phyloP scores from a whole-genome alignment of 2,113 vertebrate species.

The Anolis carolinensis region DNA sequence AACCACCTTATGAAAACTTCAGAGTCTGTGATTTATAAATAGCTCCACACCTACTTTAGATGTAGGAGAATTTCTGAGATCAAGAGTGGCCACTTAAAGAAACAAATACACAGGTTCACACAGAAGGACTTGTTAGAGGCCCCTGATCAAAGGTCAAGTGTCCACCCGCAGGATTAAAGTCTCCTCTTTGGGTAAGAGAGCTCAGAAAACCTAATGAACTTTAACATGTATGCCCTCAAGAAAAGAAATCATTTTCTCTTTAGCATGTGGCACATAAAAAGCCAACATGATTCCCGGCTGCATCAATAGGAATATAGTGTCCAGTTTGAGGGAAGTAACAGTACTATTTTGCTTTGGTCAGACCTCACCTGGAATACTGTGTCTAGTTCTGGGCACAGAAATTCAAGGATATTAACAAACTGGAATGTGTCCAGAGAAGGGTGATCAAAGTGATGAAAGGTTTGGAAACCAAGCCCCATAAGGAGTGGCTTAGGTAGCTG shows the following conservation, averaged over 20 bases:
- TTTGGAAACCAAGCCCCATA: no score
- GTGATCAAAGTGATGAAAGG: no score
- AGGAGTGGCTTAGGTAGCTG: no score
- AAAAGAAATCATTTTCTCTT: slow-evolving; percentile 11
- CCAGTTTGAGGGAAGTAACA: no score
- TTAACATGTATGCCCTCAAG: slow-evolving; percentile 53
- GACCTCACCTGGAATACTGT: no score
- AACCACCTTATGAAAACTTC: slow-evolving; percentile 77
- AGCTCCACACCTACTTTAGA: slow-evolving; percentile 69
- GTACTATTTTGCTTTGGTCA: no score
- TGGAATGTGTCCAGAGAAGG: no score
- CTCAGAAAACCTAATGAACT: neutral
- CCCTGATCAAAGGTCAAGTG: slow-evolving; percentile 50
- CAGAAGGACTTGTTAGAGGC: slow-evolving; percentile 50
- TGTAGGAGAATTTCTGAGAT: slow-evolving; percentile 56
- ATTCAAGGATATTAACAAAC: no score
- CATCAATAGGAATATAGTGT: no score
- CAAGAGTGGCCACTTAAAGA: slow-evolving; percentile 51
- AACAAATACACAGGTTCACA: slow-evolving; percentile 55
- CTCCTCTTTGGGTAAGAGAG: slow-evolving; percentile 53
- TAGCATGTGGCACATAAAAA: neutral
- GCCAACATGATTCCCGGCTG: no score
- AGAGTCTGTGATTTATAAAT: slow-evolving; percentile 72
- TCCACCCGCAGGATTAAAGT: slow-evolving; percentile 65
- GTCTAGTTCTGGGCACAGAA: no score